Conservation (phyloP, 2,888 invertebrate species). For the Lymantria monacha region DNA sequence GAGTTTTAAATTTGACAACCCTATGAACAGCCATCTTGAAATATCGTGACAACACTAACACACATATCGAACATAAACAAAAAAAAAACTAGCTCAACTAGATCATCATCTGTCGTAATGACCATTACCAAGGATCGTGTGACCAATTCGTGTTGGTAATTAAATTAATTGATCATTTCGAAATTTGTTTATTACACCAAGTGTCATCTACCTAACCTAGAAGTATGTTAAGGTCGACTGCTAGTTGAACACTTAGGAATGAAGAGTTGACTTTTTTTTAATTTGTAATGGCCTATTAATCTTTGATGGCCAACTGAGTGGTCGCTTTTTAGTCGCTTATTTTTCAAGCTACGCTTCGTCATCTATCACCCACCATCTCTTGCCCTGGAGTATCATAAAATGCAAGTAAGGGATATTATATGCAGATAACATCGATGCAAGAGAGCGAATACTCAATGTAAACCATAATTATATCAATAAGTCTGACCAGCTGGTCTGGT, state of each 20-base stretch:
- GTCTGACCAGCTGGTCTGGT: too few relatives aligned
- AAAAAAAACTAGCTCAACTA: slow-evolving; percentile 25
- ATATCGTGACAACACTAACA: slow-evolving; percentile 42
- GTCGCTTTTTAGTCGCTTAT: too few relatives aligned
- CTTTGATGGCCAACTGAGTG: too few relatives aligned
- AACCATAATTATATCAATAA: too few relatives aligned
- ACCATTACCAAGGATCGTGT: slow-evolving; percentile 16
- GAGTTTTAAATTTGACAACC: slow-evolving; percentile 10
- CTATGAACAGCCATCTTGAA: slow-evolving; percentile 12
- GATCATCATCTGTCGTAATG: slow-evolving; percentile 28
- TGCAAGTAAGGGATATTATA: too few relatives aligned
- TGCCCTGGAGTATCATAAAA: too few relatives aligned
- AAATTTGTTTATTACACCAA: slow-evolving; percentile 12
- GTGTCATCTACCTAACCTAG: not conserved
- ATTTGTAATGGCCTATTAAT: too few relatives aligned
- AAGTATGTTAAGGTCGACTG: not conserved
- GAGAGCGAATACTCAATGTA: too few relatives aligned
- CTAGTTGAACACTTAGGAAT: not conserved
- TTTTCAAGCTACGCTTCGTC: too few relatives aligned
- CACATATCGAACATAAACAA: slow-evolving; percentile 19
- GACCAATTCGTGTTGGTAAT: slow-evolving; percentile 15
- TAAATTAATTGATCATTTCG: slow-evolving; percentile 23
- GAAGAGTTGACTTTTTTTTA: too few relatives aligned
- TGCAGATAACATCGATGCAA: too few relatives aligned
- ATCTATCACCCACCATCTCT: too few relatives aligned